These are phyloP conservation scores for Xylota segnis DNA, from an alignment of 2,888 invertebrate species.

Conservation along the genomic window DNA sequence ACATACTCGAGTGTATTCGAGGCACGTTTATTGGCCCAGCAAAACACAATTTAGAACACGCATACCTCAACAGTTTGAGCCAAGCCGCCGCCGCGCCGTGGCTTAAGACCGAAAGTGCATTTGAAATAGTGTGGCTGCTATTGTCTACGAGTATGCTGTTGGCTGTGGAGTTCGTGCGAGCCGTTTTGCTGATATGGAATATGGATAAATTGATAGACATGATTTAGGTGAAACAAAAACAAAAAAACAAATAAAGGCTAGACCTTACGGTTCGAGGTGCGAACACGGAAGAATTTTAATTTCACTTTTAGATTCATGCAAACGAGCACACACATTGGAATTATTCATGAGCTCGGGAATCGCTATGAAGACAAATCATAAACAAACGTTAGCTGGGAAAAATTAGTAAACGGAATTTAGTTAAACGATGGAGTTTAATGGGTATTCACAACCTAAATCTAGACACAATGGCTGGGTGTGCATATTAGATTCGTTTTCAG, in stretches of 20 bases:
- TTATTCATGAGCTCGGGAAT: conserved; percentile 56
- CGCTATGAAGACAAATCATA: conserved; percentile 1
- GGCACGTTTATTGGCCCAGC: conserved; percentile 40
- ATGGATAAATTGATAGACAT: conserved; percentile 52
- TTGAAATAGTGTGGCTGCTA: conserved; percentile 33
- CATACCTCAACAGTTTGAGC: conserved; percentile 33
- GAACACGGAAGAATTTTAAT: conserved; percentile 74
- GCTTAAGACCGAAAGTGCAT: conserved; percentile 73
- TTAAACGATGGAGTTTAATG: neutral
- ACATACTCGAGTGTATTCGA: conserved; percentile 5
- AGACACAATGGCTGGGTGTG: neutral
- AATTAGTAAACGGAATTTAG: conserved; percentile 6
- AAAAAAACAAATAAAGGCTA: conserved; percentile 60
- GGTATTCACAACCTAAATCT: conserved; percentile 9
- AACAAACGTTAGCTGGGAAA: conserved; percentile 3
- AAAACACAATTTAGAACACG: conserved; percentile 74
- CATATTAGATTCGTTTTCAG: conserved; percentile 1
- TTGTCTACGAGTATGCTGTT: conserved; percentile 24
- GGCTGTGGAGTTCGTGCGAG: conserved; percentile 18
- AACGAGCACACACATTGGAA: conserved; percentile 41
- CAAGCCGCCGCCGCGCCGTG: neutral
- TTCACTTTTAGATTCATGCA: conserved; percentile 73
- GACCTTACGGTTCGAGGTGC: conserved; percentile 58
- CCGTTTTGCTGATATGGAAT: conserved; percentile 33
- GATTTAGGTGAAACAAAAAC: conserved; percentile 53